Evolutionary conservation across 2,797 vertebrate species (phyloP), one percentile per base, ranked within the genome.

Genomic region (Phoeniculus purpureus): DNA sequence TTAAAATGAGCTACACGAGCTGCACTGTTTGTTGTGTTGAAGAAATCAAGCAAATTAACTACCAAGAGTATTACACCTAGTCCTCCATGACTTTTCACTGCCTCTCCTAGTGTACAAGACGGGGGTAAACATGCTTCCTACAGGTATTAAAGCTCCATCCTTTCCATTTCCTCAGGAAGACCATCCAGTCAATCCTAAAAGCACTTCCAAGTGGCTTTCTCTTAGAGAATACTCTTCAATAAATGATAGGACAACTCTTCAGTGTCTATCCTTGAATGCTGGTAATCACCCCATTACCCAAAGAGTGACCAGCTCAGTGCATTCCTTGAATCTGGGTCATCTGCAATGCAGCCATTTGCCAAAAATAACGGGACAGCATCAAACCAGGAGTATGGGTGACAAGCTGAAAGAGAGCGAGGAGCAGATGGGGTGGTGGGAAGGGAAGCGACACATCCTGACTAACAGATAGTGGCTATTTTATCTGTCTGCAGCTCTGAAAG

Each of bases 361-460:
- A 92, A 92, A 77, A 95, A 79, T 95, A 94, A 93, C 6, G 0
- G 61, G 89, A 29, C 68, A 45, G 52, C 66, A 80, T 23, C 50
- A 89, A 91, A 90, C 37, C 12, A 59, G 22, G 60, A 62, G 34
- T 15, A 54, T 1, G 67, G 83, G 62, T 51, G 60, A 93, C 56
- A 72, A 87, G 81, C 92, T 94, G 94, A 65, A 82, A 85, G 84
- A 64, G 65, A 91, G 72, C 0, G 58, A 91, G 58, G 58, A 95
- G 89, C 92, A 91, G 91, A 94, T 89, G 93, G 95, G 51, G 34
- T 6, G 0, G 87, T 65, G 73, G 91, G 92, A 94, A 96, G 80
- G 81, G 82, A 93, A 94, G 88, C 18, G 0, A 93, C 84, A 95
- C 88, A 94, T 96, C 90, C 94, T 96, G 90, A 94, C 94, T 94